phyloP scores from a whole-genome alignment of 2,888 invertebrate species.

The Helobdella robusta region DNA sequence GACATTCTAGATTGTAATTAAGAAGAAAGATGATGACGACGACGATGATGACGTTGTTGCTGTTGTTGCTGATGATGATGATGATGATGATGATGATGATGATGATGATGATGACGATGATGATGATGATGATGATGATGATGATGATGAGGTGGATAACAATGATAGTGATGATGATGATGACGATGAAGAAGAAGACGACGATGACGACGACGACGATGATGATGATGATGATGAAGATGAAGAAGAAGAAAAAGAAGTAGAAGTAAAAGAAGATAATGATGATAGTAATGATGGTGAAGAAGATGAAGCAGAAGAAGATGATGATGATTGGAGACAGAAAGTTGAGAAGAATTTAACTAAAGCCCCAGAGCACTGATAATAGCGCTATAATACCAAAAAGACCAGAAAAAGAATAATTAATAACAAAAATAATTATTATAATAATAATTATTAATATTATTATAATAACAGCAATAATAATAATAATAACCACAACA shows the following conservation, averaged over 20 bases:
- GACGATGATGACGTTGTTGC: conserved; percentile 5
- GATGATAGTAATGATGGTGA: not conserved
- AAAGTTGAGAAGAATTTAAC: not conserved
- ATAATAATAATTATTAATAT: too few species aligned
- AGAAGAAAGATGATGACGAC: too few species aligned
- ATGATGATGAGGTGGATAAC: too few species aligned
- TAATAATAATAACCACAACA: not conserved
- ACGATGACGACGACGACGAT: not conserved
- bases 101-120: conserved; percentile 11
- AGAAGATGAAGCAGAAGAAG: not conserved
- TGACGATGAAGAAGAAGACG: too few species aligned
- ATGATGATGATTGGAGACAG: not conserved
- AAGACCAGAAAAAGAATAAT: too few species aligned
- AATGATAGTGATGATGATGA: too few species aligned
- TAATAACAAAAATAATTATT: too few species aligned
- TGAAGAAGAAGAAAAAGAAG: not conserved
- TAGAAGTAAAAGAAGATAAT: not conserved
- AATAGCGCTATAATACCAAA: too few species aligned
- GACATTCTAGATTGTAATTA: too few species aligned
- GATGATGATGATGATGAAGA: not conserved
- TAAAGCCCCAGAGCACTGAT: not conserved
- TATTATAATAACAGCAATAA: too few species aligned
- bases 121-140: not conserved
- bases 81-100: conserved; percentile 4
- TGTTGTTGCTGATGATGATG: not conserved